Base-by-base conservation (phyloP, 1,140 invertebrate species). In the Sesamia nonagrioides region DNA sequence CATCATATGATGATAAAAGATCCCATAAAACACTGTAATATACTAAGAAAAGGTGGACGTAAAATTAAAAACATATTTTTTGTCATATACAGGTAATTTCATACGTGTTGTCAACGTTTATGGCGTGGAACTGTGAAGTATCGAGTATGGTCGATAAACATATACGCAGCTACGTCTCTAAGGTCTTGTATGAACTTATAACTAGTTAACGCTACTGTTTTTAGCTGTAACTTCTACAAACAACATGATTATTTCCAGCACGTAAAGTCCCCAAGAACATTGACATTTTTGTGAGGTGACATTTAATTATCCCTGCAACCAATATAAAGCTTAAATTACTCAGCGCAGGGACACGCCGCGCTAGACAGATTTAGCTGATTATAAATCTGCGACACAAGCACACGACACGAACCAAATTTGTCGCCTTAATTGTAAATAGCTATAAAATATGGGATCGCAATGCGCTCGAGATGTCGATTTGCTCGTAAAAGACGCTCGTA, bases 21-120 rank as follows among this genome's bases (percentile, higher is more conserved):
- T 79, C 90, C 89, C 89, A 90, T 92, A 92, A 91, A 90, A 85
- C 54, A 72, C 77, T 77, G 86, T 84, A 84, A 84, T 82, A 85
- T 82, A 86, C 88, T 85, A 83, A 86, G 86, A 91, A 91, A 89
- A 91, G 83, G 82, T 82, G 80, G 83, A 86, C 86, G 73, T 85
- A 84, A 89, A 88, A 58, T 42, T 40, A 73, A 56, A 88, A 88
- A 85, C 80, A 83, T 84, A n/a, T n/a, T n/a, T n/a, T n/a, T n/a
- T n/a, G n/a, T n/a, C n/a, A n/a, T n/a, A n/a, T 87, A 87, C 84
- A 86, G 87, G 80, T 61, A 82, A 89, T 87, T 89, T 90, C 89
- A 90, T 89, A 84, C 15, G n/a, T 66, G 84, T 80, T 61, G 68
- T 71, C 86, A 85, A 86, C 81, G 81, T 81, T 58, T 40, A 45